Evolutionary conservation across 2,797 vertebrate species (phyloP).

Genomic region (Sandelia bainsii): DNA sequence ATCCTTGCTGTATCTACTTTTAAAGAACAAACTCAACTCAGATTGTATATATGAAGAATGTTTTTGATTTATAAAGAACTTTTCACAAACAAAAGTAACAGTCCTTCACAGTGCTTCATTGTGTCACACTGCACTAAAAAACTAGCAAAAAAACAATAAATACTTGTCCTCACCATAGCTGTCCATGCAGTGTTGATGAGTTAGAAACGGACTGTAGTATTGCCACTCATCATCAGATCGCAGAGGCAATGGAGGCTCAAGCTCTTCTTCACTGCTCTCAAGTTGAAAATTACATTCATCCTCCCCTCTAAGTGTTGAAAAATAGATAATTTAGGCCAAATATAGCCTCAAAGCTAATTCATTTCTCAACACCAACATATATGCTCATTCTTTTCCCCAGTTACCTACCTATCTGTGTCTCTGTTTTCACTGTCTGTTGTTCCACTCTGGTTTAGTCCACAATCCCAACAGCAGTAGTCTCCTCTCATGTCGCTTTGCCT

Average conservation of each 20-base stretch:
- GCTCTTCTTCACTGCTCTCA: constrained; percentile 55
- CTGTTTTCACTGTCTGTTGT: constrained; percentile 60
- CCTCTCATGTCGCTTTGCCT: background rate
- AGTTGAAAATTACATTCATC: constrained; percentile 59
- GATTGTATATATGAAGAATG: no score
- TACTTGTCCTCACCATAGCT: constrained; percentile 49
- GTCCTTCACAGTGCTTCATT: no score
- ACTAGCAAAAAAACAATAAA: background rate
- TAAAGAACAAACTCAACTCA: no score
- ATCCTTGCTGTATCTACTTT: no score
- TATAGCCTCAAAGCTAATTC: background rate
- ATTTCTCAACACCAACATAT: background rate
- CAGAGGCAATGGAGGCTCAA: constrained; percentile 86
- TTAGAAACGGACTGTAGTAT: constrained; percentile 1
- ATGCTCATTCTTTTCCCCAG: background rate
- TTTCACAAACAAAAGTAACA: no score
- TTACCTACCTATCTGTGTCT: constrained; percentile 58
- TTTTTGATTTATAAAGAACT: no score
- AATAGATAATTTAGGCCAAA: background rate
- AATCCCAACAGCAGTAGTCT: constrained; percentile 13
- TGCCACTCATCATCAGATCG: constrained; percentile 73
- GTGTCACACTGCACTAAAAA: no score
- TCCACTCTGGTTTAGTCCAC: constrained; percentile 34
- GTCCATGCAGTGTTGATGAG: constrained; percentile 21
- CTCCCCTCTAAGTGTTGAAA: constrained; percentile 62